phyloP scores from a whole-genome alignment of 2,797 vertebrate species.

The Centroberyx gerrardi region DNA sequence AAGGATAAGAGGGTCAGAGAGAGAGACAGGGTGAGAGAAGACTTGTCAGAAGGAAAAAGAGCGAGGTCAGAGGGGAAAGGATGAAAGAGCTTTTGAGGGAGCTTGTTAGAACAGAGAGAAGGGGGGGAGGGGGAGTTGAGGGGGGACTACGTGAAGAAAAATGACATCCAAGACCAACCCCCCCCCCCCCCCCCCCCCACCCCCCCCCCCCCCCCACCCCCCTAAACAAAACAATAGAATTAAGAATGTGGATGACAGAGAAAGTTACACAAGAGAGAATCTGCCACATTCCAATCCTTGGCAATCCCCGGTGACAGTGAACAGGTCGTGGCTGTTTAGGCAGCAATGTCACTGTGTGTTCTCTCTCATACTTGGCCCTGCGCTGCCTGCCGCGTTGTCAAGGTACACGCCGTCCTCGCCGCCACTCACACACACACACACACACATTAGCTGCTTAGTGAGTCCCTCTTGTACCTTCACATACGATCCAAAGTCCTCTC shows the following conservation, averaged over 20 bases:
- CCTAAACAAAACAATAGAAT: conserved; percentile 18
- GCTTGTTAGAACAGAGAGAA: conserved; percentile 7
- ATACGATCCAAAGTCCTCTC: conserved; percentile 92
- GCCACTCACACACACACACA: conserved; percentile 12
- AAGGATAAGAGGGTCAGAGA: conserved; percentile 47
- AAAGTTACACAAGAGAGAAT: conserved; percentile 46
- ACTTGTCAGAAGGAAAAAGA: conserved; percentile 10
- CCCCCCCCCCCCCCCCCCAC: no score
- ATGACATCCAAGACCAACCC: conserved; percentile 12
- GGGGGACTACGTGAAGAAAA: conserved; percentile 34
- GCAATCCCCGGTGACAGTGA: conserved; percentile 39
- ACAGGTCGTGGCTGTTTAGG: conserved; percentile 37
- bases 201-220: not conserved
- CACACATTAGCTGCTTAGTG: conserved; percentile 4
- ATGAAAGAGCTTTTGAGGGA: conserved; percentile 8
- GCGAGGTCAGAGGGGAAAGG: conserved; percentile 34
- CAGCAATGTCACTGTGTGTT: not conserved
- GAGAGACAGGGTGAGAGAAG: not conserved
- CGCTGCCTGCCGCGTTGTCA: conserved; percentile 31
- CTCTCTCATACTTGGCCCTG: conserved; percentile 40
- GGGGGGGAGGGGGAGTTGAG: conserved; percentile 15
- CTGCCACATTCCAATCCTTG: conserved; percentile 55
- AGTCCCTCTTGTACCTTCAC: conserved; percentile 86
- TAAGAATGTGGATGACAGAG: conserved; percentile 15
- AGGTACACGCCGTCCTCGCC: conserved; percentile 35